A percentile compares a stretch with the other conserved stretches of the same genome.
phyloP scores from a whole-genome alignment of 2,888 invertebrate genomes.

The Nomada goodeniana region DNA sequence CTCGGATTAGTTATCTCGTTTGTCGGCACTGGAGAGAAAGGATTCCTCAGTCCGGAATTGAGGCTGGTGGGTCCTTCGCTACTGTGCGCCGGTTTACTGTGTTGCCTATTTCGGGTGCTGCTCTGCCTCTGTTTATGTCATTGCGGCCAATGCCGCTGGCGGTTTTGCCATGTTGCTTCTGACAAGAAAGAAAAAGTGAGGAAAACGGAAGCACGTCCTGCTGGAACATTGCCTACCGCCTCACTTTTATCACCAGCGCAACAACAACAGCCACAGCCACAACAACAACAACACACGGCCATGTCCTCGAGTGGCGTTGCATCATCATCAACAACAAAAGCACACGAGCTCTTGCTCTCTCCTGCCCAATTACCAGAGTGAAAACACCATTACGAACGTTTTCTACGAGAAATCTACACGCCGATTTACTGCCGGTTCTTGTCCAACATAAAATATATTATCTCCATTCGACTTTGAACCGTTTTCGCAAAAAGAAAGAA shows the following conservation, averaged over 20 bases:
- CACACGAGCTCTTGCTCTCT: constrained; percentile 80
- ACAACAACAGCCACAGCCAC: constrained; percentile 62
- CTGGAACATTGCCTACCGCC: constrained; percentile 72
- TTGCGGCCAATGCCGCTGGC: constrained; percentile 88
- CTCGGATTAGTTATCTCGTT: constrained; percentile 95
- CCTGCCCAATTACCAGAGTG: constrained; percentile 81
- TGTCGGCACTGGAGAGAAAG: constrained; percentile 95
- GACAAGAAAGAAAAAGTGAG: constrained; percentile 73
- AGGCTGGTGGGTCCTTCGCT: constrained; percentile 94
- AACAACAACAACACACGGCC: constrained; percentile 65
- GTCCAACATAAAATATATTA: constrained; percentile 62
- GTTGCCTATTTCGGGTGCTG: constrained; percentile 92
- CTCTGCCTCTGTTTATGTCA: constrained; percentile 93
- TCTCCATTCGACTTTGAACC: constrained; percentile 64
- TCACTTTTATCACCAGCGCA: constrained; percentile 71
- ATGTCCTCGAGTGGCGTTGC: constrained; percentile 68
- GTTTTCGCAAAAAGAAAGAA: constrained; percentile 50
- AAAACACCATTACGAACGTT: constrained; percentile 67
- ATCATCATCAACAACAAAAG: constrained; percentile 73
- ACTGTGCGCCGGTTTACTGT: constrained; percentile 91
- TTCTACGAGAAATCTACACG: constrained; percentile 71
- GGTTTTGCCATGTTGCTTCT: constrained; percentile 78
- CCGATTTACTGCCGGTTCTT: constrained; percentile 79
- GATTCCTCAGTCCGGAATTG: constrained; percentile 94
- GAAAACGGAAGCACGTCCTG: constrained; percentile 69